A percentile compares a stretch with the other conserved stretches of the same genome.
These are phyloP conservation scores for Epinotia bilunana DNA, from an alignment of 2,888 invertebrate genomes.

Conservation along the genomic window DNA sequence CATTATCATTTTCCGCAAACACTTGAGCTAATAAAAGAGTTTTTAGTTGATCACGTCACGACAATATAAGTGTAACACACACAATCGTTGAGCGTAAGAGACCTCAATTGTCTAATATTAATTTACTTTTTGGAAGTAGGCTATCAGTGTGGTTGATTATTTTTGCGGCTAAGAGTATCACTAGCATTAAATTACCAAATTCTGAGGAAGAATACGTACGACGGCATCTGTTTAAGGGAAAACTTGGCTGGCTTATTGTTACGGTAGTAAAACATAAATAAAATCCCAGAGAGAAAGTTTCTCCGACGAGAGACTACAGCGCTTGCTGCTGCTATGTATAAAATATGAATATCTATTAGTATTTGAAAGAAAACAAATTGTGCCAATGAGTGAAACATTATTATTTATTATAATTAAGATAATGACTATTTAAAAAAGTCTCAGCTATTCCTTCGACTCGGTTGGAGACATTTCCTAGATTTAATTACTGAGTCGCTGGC, in stretches of 20 bases:
- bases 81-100: background rate
- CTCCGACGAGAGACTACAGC: background rate
- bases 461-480: background rate
- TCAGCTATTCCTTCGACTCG: background rate
- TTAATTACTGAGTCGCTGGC: background rate
- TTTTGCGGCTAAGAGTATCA: slow-evolving; percentile 21
- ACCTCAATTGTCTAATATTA: background rate
- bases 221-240: slow-evolving; percentile 27
- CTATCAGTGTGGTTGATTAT: slow-evolving; percentile 11
- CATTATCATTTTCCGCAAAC: slow-evolving; percentile 9
- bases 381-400: background rate
- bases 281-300: slow-evolving; percentile 14
- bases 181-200: slow-evolving; percentile 5
- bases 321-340: slow-evolving; percentile 9
- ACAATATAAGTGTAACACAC: slow-evolving; percentile 5
- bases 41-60: slow-evolving; percentile 15
- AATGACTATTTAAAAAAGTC: slow-evolving; percentile 9
- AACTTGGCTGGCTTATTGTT: slow-evolving; percentile 24
- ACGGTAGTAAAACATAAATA: slow-evolving; percentile 31
- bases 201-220: no score
- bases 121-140: background rate
- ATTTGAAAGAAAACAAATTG: slow-evolving; percentile 8
- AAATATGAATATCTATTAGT: slow-evolving; percentile 13
- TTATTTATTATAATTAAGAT: slow-evolving; percentile 17
- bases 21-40: slow-evolving; percentile 28